phyloP scores from a whole-genome alignment of 1,140 invertebrate species.

The Lepidurus packardi region DNA sequence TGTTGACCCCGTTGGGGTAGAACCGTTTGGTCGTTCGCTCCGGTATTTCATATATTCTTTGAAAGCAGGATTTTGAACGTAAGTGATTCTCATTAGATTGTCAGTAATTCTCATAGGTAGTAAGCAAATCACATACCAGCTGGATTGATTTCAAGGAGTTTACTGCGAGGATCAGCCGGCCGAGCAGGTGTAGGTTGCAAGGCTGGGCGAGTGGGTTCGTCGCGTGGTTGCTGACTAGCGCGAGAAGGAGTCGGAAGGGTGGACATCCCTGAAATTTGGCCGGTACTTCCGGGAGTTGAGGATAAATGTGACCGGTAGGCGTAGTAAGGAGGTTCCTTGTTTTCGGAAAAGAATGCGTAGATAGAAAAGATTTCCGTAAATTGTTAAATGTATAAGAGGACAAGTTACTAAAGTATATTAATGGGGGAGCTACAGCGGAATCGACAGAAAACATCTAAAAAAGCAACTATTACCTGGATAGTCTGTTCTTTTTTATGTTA shows the following conservation, averaged over 20 bases:
- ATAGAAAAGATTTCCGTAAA: too few relatives aligned
- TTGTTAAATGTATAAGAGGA: too few relatives aligned
- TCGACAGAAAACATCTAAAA: too few relatives aligned
- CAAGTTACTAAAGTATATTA: too few relatives aligned
- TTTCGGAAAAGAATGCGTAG: constrained; percentile 11
- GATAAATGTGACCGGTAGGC: constrained; percentile 49
- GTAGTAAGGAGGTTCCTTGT: constrained; percentile 47
- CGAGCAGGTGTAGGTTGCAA: constrained; percentile 41
- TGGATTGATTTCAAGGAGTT: constrained; percentile 80
- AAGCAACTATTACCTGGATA: too few relatives aligned
- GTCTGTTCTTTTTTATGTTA: too few relatives aligned
- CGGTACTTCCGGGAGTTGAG: constrained; percentile 43
- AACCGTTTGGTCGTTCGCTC: constrained; percentile 63
- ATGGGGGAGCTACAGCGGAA: too few relatives aligned
- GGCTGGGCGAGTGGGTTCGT: constrained; percentile 39
- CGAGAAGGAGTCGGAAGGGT: background rate
- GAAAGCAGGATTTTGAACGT: constrained; percentile 34
- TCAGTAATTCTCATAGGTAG: background rate
- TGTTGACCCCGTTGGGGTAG: constrained; percentile 20
- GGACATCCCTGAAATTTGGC: constrained; percentile 26
- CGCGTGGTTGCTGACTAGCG: background rate
- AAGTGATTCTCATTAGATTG: too few relatives aligned
- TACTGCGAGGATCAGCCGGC: constrained; percentile 46
- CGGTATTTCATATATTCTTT: constrained; percentile 87
- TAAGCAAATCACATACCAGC: constrained; percentile 52